A percentile compares a stretch with the other conserved stretches of the same genome.
phyloP scores from a whole-genome alignment of 2,888 invertebrate species.

The Prostheceraeus crozeri region DNA sequence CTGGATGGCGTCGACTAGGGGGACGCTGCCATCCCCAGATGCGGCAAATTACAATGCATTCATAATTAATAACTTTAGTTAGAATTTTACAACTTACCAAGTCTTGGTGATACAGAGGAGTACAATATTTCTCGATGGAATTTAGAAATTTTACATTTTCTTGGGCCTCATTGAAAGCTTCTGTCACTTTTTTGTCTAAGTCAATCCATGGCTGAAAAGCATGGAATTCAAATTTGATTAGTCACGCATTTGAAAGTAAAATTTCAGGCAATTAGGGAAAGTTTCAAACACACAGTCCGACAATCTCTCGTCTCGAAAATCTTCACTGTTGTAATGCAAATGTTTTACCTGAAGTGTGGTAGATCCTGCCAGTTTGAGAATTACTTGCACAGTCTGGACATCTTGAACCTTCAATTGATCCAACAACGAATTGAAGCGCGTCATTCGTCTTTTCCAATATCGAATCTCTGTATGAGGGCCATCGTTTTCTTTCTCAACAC shows the following conservation, averaged over 20 bases:
- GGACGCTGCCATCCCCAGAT: no score
- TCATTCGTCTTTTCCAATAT: conserved; percentile 25
- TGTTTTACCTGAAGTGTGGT: conserved; percentile 10
- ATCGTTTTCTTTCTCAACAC: no score
- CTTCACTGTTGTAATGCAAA: no score
- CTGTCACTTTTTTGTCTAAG: conserved; percentile 21
- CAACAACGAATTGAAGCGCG: conserved; percentile 18
- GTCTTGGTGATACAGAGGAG: conserved; percentile 9
- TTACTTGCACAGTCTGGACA: conserved; percentile 1
- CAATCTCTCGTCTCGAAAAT: no score
- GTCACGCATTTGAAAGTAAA: no score
- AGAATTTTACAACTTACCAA: no score
- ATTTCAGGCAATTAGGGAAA: no score
- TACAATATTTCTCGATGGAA: conserved; percentile 11
- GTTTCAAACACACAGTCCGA: no score
- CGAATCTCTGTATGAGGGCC: conserved; percentile 23
- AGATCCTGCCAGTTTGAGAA: conserved; percentile 7
- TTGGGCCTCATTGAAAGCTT: conserved; percentile 14
- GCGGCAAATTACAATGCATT: no score
- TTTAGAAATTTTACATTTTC: conserved; percentile 22
- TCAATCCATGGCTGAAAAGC: conserved; percentile 24
- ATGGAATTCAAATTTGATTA: not conserved
- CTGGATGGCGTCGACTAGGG: no score
- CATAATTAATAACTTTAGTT: no score
- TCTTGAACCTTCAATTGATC: conserved; percentile 7